Evolutionary conservation across 2,888 invertebrate species (phyloP).

Genomic region (Lithophane leautieri): DNA sequence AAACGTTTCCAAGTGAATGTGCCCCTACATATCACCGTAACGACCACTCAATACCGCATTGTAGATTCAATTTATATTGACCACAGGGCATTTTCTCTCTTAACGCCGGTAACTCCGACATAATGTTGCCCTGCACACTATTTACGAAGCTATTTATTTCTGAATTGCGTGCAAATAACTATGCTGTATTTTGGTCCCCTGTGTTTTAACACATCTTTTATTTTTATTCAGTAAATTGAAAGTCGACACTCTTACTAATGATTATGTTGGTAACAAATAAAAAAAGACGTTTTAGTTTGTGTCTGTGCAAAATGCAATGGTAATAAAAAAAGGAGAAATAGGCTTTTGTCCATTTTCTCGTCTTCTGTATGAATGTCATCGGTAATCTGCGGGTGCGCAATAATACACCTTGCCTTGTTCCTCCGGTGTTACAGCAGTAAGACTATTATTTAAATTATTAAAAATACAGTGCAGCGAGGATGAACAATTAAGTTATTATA

Average conservation of each 20-base stretch:
- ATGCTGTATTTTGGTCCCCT: constrained; percentile 49
- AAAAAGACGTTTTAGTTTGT: constrained; percentile 12
- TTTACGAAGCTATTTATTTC: constrained; percentile 79
- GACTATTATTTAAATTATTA: background rate
- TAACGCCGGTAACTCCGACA: constrained; percentile 65
- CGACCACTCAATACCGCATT: constrained; percentile 83
- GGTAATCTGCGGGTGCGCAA: background rate
- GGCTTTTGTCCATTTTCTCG: background rate
- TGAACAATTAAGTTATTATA: background rate
- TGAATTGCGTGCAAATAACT: constrained; percentile 70
- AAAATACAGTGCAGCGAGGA: background rate
- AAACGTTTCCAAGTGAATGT: constrained; percentile 70
- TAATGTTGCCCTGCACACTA: constrained; percentile 68
- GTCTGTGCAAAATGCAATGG: constrained; percentile 24
- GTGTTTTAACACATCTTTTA: constrained; percentile 44
- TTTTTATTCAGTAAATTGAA: constrained; percentile 52
- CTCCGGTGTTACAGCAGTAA: background rate
- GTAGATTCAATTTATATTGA: constrained; percentile 85
- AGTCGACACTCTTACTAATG: constrained; percentile 53
- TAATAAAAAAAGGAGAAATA: constrained; percentile 27
- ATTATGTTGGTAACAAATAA: constrained; percentile 44
- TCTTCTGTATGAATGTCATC: background rate
- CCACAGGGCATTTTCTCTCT: constrained; percentile 82
- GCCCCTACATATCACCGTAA: constrained; percentile 82
- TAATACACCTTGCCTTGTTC: background rate